A percentile compares a stretch with the other conserved stretches of the same genome.
Conservation (phyloP, 2,888 invertebrate genomes). For the Dinocampus coccinellae region DNA sequence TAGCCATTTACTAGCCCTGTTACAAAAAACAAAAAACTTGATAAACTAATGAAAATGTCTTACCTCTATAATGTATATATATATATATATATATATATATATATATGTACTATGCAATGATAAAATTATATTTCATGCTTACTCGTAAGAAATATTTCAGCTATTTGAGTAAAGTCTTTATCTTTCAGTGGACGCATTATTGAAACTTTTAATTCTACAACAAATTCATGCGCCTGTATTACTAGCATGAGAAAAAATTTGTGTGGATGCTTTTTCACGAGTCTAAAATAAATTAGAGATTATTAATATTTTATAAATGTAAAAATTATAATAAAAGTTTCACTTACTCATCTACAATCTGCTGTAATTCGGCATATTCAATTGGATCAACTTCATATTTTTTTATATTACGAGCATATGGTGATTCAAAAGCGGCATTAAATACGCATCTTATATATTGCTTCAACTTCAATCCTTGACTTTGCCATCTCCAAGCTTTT, state of each 20-base stretch:
- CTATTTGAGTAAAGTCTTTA: slow-evolving; percentile 71
- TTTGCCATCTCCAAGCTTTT: slow-evolving; percentile 69
- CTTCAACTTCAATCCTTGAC: slow-evolving; percentile 70
- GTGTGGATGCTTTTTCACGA: slow-evolving; percentile 74
- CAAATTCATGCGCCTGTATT: slow-evolving; percentile 76
- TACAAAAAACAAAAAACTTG: slow-evolving; percentile 40
- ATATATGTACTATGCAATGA: neutral
- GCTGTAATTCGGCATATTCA: slow-evolving; percentile 61
- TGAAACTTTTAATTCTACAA: slow-evolving; percentile 75
- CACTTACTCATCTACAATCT: slow-evolving; percentile 68
- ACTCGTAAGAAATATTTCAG: slow-evolving; percentile 72
- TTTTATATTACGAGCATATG: slow-evolving; percentile 47
- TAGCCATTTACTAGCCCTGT: slow-evolving; percentile 75
- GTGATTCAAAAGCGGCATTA: slow-evolving; percentile 61
- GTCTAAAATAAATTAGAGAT: slow-evolving; percentile 59
- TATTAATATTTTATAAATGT: neutral
- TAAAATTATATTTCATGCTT: slow-evolving; percentile 40
- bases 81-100: no score
- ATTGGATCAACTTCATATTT: slow-evolving; percentile 51
- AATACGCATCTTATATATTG: slow-evolving; percentile 69
- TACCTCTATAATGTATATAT: slow-evolving; percentile 7
- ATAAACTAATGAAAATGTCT: slow-evolving; percentile 21
- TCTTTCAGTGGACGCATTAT: slow-evolving; percentile 72
- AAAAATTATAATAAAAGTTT: neutral
- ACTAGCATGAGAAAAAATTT: slow-evolving; percentile 76